Base-by-base conservation (phyloP, 2,888 invertebrate genomes). In the Metopia argyrocephala region DNA sequence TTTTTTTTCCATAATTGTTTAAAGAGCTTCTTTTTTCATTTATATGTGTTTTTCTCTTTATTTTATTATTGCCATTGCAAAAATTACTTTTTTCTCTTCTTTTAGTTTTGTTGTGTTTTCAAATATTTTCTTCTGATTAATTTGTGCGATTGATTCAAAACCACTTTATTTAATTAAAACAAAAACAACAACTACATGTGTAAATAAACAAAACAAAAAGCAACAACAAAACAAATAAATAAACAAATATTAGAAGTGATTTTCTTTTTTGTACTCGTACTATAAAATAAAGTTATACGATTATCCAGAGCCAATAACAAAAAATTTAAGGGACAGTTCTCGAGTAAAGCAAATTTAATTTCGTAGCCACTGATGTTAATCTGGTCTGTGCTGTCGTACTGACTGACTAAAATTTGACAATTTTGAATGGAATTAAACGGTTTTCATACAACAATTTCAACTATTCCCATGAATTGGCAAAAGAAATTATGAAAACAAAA, bases 121-220 rank as follows among this genome's bases (percentile, higher is more conserved):
- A 27, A 74, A 74, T 61, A 81, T 62, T 54, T 81, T 74, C n/a
- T 70, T 59, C 78, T 70, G 81, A 81, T 81, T 78, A 74, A 81
- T 78, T 81, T 78, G 69, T 65, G 45, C 52, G 78, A 73, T 81
- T 81, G 81, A 81, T 81, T 81, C 70, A 73, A 81, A 81, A 81
- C 81, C 81, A 78, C 81, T 81, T 81, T 78, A 81, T 81, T 81
- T 81, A 81, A 81, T 81, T 81, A 81, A 81, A 71, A 45, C 71
- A 76, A 69, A 68, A 69, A 76, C 61, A 73, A 68, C 69, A 69
- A 54, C 74, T 52, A 62, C 27, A 57, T 7, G 27, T 5, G 1
- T 5, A 46, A 28, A 48, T 15, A 65, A 25, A 59, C 45, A 65
- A 46, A 78, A 18, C 46, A 64, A 54, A 20, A 5, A 65, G 31